Conservation (phyloP, 2,113 vertebrate species). For the Epinephelus fuscoguttatus region DNA sequence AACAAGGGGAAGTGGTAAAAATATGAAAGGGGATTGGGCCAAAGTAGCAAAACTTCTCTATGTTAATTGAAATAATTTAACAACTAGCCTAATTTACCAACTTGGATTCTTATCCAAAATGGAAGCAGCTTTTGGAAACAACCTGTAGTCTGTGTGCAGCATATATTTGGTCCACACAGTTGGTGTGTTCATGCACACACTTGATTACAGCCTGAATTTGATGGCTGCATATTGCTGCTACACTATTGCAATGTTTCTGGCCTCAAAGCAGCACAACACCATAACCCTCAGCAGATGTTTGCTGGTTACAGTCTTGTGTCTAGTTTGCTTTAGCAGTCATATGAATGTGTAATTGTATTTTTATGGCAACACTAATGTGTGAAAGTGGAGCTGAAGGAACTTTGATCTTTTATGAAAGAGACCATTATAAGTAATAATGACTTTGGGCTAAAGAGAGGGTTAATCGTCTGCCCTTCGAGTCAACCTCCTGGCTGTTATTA, state of each 20-base stretch:
- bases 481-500: conserved; percentile 40
- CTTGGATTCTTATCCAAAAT: background rate
- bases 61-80: background rate
- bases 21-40: no score
- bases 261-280: background rate
- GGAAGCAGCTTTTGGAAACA: conserved; percentile 3
- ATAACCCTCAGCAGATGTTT: conserved; percentile 6
- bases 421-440: conserved; percentile 32
- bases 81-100: background rate
- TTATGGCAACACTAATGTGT: conserved; percentile 13
- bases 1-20: no score
- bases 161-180: background rate
- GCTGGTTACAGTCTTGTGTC: conserved; percentile 2
- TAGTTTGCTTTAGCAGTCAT: conserved; percentile 6
- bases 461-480: conserved; percentile 32
- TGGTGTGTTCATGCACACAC: conserved; percentile 24
- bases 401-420: conserved; percentile 14
- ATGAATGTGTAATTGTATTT: conserved; percentile 13
- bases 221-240: conserved; percentile 42
- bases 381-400: conserved; percentile 20
- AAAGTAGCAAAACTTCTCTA: background rate
- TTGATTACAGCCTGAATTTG: conserved; percentile 60
- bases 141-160: background rate
- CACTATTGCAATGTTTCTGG: background rate
- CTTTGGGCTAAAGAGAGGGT: conserved; percentile 40